Evolutionary conservation across 2,888 invertebrate species (phyloP).

Genomic region (Cotesia congregata): DNA sequence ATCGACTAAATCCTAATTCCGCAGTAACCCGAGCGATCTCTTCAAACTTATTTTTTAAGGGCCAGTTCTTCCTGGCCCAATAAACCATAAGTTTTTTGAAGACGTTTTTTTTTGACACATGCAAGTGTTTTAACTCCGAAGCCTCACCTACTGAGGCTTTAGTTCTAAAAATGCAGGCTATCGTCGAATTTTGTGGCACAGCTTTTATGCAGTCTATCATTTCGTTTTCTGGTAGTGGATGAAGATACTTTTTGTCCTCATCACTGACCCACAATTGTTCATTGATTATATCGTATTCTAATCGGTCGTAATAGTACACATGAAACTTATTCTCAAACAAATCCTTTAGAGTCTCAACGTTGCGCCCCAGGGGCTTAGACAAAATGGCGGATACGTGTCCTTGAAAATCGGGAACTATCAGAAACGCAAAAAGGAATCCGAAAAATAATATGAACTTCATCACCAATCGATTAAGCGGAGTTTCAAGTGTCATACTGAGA

Average conservation of each 20-base stretch:
- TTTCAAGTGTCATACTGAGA: neutral
- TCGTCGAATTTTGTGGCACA: neutral
- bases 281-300: neutral
- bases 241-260: neutral
- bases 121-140: neutral
- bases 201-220: neutral
- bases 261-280: neutral
- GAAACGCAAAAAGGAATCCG: neutral
- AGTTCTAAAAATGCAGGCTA: neutral
- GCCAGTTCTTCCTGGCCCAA: neutral
- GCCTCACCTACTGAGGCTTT: neutral
- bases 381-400: neutral
- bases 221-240: neutral
- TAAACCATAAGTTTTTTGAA: neutral
- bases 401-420: neutral
- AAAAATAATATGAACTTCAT: neutral
- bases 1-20: neutral
- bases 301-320: neutral
- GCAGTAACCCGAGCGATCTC: neutral
- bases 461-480: neutral
- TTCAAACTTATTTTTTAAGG: neutral
- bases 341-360: neutral
- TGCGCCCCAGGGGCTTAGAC: neutral
- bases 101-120: neutral
- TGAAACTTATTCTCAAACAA: neutral